A percentile compares a stretch with the other conserved stretches of the same genome.
Evolutionary conservation across 2,113 vertebrate genomes (phyloP).

Genomic region (Hippocampus zosterae): DNA sequence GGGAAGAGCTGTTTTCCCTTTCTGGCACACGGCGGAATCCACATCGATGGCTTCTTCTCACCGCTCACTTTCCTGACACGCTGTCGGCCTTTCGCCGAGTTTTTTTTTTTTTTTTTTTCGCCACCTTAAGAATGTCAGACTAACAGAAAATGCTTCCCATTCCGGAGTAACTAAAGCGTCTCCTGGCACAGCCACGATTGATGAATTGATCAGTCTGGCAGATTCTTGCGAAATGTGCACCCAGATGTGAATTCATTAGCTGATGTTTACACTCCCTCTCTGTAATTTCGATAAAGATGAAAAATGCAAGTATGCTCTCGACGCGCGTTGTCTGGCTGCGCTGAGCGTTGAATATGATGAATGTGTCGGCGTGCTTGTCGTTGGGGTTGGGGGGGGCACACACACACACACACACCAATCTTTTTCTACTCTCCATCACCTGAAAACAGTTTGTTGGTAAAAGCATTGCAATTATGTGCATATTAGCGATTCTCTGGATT

Average conservation of each 20-base stretch:
- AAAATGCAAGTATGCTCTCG: not conserved
- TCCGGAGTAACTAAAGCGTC: not conserved
- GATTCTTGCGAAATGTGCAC: not conserved
- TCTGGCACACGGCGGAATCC: no score
- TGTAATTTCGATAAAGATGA: not conserved
- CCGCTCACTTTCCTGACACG: no score
- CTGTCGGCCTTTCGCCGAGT: not conserved
- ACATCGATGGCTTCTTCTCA: no score
- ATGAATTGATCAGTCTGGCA: not conserved
- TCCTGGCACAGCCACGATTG: not conserved
- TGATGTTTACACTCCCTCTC: not conserved
- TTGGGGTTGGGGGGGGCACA: no score
- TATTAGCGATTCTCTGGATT: not conserved
- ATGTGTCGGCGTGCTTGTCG: not conserved
- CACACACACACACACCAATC: not conserved
- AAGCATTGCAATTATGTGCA: not conserved
- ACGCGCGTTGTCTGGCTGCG: not conserved
- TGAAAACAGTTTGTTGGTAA: not conserved
- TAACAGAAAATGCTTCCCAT: not conserved
- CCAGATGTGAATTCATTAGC: not conserved
- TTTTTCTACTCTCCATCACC: not conserved
- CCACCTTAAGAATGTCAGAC: not conserved
- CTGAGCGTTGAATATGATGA: not conserved
- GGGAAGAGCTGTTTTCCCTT: no score
- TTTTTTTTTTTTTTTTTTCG: no score